These are phyloP conservation scores for Atta colombica DNA, from an alignment of 1,140 invertebrate genomes.

Conservation along the genomic window DNA sequence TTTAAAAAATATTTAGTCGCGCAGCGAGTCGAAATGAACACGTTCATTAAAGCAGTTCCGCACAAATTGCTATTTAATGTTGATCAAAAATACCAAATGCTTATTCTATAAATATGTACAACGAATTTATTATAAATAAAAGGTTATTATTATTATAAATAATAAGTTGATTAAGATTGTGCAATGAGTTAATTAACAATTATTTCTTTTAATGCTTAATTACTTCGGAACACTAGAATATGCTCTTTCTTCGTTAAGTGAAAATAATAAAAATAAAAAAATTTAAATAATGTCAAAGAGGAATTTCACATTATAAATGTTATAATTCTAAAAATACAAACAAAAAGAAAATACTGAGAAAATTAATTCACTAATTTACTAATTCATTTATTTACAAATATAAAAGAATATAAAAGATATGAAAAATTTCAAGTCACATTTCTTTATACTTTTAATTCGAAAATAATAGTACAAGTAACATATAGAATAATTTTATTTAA, in stretches of 20 bases:
- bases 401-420: background rate
- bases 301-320: background rate
- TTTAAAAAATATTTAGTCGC: slow-evolving; percentile 62
- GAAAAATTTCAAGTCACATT: background rate
- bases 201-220: background rate
- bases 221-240: background rate
- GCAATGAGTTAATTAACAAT: background rate
- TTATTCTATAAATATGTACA: background rate
- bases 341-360: background rate
- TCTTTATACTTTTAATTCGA: background rate
- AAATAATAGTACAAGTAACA: background rate
- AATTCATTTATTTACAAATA: background rate
- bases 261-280: background rate
- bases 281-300: background rate
- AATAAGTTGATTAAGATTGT: background rate
- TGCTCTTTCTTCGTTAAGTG: background rate
- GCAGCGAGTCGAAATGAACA: background rate
- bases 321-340: background rate
- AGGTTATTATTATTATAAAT: too few relatives aligned
- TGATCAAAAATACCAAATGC: background rate
- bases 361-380: background rate
- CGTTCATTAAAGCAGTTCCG: slow-evolving; percentile 22
- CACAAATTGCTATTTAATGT: slow-evolving; percentile 9
- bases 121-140: slow-evolving; percentile 4
- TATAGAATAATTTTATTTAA: background rate